These are phyloP conservation scores for Scaptomyza caliginosa DNA, from an alignment of 2,888 invertebrate genomes.

Conservation along the genomic window DNA sequence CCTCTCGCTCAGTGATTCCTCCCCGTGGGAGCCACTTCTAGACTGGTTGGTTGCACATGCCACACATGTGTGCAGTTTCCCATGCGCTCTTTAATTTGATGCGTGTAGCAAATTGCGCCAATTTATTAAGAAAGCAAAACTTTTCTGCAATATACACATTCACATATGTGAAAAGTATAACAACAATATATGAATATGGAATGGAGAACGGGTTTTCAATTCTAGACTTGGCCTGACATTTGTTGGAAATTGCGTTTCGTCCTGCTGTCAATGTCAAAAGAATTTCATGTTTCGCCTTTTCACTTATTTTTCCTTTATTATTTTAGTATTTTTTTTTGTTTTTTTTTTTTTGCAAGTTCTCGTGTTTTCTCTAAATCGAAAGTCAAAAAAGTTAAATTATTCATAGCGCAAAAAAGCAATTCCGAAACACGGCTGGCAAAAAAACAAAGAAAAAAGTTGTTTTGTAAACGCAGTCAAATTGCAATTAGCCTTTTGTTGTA, in stretches of 20 bases:
- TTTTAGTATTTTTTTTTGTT: no score
- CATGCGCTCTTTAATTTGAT: constrained; percentile 64
- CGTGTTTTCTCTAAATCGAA: constrained; percentile 67
- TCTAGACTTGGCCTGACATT: constrained; percentile 31
- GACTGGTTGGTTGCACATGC: constrained; percentile 11
- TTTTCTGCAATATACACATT: constrained; percentile 31
- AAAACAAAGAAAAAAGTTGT: constrained; percentile 44
- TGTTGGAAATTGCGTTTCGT: constrained; percentile 72
- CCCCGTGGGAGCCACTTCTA: not conserved
- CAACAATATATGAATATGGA: not conserved
- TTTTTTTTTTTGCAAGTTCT: constrained; percentile 20
- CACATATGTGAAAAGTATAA: not conserved
- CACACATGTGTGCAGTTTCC: constrained; percentile 59
- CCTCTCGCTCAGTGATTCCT: not conserved
- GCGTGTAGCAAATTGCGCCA: constrained; percentile 74
- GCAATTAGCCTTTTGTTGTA: constrained; percentile 78
- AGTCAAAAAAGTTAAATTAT: constrained; percentile 78
- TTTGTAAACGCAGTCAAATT: constrained; percentile 77
- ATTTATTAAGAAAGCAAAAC: constrained; percentile 66
- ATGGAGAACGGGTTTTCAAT: constrained; percentile 21
- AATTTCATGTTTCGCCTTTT: constrained; percentile 51
- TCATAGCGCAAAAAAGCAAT: constrained; percentile 74
- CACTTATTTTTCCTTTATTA: not conserved
- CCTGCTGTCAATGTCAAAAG: constrained; percentile 71
- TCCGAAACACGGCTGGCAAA: constrained; percentile 49